A percentile compares a stretch with the other conserved stretches of the same genome.
These are phyloP conservation scores for Volucella inflata DNA, from an alignment of 2,888 invertebrate genomes.

Conservation along the genomic window DNA sequence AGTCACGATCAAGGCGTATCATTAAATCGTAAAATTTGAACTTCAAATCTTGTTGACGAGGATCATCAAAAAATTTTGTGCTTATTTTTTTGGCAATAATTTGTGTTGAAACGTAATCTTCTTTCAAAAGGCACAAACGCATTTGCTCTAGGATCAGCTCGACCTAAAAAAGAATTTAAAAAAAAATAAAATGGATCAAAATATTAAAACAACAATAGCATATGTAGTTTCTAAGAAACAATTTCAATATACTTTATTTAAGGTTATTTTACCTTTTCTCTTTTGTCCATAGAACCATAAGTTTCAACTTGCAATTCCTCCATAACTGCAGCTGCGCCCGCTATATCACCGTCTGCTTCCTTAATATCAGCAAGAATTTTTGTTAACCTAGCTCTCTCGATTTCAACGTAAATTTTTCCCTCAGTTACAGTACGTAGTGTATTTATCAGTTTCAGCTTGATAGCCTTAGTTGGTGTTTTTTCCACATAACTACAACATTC, in stretches of 20 bases:
- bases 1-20: slow-evolving; percentile 97
- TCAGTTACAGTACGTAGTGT: slow-evolving; percentile 97
- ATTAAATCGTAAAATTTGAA: slow-evolving; percentile 83
- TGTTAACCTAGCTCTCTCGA: slow-evolving; percentile 97
- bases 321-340: slow-evolving; percentile 96
- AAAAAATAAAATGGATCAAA: not conserved
- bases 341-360: slow-evolving; percentile 92
- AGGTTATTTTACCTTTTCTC: slow-evolving; percentile 86
- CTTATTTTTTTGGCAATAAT: slow-evolving; percentile 99
- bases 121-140: slow-evolving; percentile 96
- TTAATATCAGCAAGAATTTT: slow-evolving; percentile 94
- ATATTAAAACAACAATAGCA: not conserved
- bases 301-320: slow-evolving; percentile 97
- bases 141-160: slow-evolving; percentile 99
- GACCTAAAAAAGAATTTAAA: slow-evolving; percentile 84
- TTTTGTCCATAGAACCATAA: slow-evolving; percentile 99
- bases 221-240: too few relatives aligned
- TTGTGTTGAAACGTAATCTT: slow-evolving; percentile 98
- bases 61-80: slow-evolving; percentile 97
- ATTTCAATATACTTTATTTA: too few relatives aligned
- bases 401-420: slow-evolving; percentile 99
- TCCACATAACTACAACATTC: slow-evolving; percentile 97
- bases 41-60: slow-evolving; percentile 83
- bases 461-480: slow-evolving; percentile 94
- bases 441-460: slow-evolving; percentile 96